Evolutionary conservation across 2,113 vertebrate genomes (phyloP).

Genomic region (Hemiprocne comata): DNA sequence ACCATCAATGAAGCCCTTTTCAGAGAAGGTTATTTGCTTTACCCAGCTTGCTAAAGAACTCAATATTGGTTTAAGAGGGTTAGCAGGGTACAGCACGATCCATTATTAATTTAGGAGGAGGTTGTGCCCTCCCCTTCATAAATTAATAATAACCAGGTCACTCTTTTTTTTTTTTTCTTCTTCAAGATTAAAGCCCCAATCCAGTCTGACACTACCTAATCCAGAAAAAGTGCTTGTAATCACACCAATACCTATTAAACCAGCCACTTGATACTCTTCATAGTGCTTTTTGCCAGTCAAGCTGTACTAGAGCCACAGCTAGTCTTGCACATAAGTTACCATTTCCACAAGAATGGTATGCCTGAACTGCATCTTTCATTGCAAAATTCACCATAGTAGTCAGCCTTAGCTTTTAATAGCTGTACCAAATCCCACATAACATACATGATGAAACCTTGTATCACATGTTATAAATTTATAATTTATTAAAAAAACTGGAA

Average conservation of each 20-base stretch:
- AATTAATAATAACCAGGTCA: not conserved
- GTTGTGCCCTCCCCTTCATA: not conserved
- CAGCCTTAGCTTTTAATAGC: not conserved
- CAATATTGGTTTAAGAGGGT: not conserved
- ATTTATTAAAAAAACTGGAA: not conserved
- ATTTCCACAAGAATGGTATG: not conserved
- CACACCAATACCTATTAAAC: not conserved
- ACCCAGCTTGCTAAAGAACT: not conserved
- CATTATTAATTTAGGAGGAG: not conserved
- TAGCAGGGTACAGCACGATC: not conserved
- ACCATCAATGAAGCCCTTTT: not conserved
- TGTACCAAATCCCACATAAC: not conserved
- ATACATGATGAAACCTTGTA: not conserved
- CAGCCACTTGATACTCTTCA: not conserved
- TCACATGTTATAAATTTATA: accelerated
- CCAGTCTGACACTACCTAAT: not conserved
- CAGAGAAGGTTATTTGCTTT: not conserved
- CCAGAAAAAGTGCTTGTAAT: not conserved
- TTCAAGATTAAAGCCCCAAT: not conserved
- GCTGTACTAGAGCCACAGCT: not conserved
- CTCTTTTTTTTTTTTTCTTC: not conserved
- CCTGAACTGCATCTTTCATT: not conserved
- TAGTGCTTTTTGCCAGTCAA: not conserved
- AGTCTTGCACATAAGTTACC: not conserved
- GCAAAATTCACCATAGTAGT: not conserved